phyloP scores from a whole-genome alignment of 2,113 vertebrate genomes.

The Alouatta palliata region DNA sequence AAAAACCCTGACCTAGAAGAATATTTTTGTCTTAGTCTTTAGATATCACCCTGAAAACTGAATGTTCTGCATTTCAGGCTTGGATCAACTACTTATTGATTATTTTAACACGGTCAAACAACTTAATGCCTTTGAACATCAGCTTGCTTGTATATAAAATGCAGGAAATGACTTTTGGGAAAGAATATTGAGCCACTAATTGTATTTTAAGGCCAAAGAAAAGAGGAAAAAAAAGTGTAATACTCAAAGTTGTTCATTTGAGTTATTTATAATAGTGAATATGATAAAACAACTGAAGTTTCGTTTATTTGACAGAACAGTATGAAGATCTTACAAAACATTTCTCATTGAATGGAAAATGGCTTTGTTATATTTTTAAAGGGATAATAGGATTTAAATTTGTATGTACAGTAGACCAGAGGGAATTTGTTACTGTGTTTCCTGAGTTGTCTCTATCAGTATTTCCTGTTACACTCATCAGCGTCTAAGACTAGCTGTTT shows the following conservation, averaged over 20 bases:
- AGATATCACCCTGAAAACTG: not conserved
- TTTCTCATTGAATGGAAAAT: not conserved
- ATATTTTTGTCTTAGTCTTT: not conserved
- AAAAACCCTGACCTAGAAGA: not conserved
- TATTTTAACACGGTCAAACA: not conserved
- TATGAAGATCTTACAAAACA: not conserved
- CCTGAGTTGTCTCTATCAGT: not conserved
- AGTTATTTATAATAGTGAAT: not conserved
- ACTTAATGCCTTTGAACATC: not conserved
- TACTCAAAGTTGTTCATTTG: slow-evolving; percentile 11
- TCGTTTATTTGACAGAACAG: not conserved
- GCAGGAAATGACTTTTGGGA: not conserved
- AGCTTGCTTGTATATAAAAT: not conserved
- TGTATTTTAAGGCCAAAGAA: slow-evolving; percentile 17
- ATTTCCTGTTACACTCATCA: not conserved
- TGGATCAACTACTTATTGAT: not conserved
- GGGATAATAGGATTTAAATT: not conserved
- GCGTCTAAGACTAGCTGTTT: not conserved
- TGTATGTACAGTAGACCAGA: not conserved
- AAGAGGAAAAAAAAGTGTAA: not conserved
- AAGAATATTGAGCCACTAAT: not conserved
- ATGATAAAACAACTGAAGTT: not conserved
- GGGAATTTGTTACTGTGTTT: not conserved
- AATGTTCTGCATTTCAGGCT: not conserved
- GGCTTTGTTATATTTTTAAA: not conserved